Conservation (phyloP, 2,797 vertebrate species). For the Anguilla obscura region DNA sequence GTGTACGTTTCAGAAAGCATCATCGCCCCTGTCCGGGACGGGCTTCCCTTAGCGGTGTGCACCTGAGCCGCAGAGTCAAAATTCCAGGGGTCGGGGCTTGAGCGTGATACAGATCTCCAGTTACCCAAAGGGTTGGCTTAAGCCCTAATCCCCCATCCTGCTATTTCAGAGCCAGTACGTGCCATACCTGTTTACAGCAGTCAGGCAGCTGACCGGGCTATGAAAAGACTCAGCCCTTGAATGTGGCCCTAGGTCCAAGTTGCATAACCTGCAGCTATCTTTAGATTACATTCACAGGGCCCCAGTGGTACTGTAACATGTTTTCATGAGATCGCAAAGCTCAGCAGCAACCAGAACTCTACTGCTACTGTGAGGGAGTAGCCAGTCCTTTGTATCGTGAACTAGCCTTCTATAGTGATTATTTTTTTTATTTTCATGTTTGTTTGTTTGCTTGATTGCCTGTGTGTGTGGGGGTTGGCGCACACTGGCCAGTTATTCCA, state of each 20-base stretch:
- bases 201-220: conserved; percentile 28
- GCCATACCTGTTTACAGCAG: conserved; percentile 36
- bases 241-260: conserved; percentile 22
- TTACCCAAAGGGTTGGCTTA: conserved; percentile 20
- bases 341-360: neutral
- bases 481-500: neutral
- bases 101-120: conserved; percentile 1
- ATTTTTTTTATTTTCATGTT: neutral
- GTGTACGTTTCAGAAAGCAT: neutral
- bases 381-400: neutral
- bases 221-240: conserved; percentile 21
- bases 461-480: neutral
- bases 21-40: neutral
- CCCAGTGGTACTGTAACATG: neutral
- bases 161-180: neutral
- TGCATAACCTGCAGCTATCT: conserved; percentile 38
- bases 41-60: neutral
- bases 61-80: neutral
- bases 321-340: neutral
- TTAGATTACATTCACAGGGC: conserved; percentile 26
- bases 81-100: conserved; percentile 1
- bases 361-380: neutral
- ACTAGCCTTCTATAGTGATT: neutral
- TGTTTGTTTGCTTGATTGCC: neutral
- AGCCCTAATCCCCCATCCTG: conserved; percentile 9